Evolutionary conservation across 2,888 invertebrate genomes (phyloP), one percentile per base, ranked within the genome.

Genomic region (Tenthredo notha): DNA sequence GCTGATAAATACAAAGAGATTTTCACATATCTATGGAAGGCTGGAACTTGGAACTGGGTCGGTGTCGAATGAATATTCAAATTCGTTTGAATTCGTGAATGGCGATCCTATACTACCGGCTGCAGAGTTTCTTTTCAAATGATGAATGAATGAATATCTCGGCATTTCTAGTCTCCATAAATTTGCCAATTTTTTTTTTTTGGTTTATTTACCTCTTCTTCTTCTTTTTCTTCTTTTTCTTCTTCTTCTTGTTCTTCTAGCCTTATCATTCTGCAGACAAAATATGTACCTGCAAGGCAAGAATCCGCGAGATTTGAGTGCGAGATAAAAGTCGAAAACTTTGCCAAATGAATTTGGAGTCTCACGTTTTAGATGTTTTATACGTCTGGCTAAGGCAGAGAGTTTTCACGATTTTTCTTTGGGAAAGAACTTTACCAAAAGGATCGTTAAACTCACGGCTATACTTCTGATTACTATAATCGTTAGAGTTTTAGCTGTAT

Each of bases 61-160:
- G 33, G 3, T 15, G 12, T 29, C 50, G 50, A 50, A 77, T 77
- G 77, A 21, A 77, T 77, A 77, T 77, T 77, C 50, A 77, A 40
- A 80, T 61, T 78, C n/a, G 58, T 37, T 78, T 33, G 7, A 9
- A 78, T 58, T 61, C 15, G 10, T 61, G 29, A 33, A 10, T 33
- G 61, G 18, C 50, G 61, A 54, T 77, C 54, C 37, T 37, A 37
- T 9, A 54, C 21, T 47, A 70, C 18, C 33, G 33, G 18, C 15
- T 18, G n/a, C n/a, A n/a, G 33, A 37, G 70, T 70, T 70, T 37
- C 33, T 70, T 37, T 37, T 37, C n/a, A 37, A 33, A 7, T 70
- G 25, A 70, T 15, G 37, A 12, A 37, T 37, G 15, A 70, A 74
- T 2, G 18, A 43, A 33, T 5, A 74, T 74, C n/a, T 70, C 15